Percentiles rank a stretch among this genome's conserved stretches.
phyloP scores from a whole-genome alignment of 2,797 vertebrate species.

The Chlorospingus flavigularis region DNA sequence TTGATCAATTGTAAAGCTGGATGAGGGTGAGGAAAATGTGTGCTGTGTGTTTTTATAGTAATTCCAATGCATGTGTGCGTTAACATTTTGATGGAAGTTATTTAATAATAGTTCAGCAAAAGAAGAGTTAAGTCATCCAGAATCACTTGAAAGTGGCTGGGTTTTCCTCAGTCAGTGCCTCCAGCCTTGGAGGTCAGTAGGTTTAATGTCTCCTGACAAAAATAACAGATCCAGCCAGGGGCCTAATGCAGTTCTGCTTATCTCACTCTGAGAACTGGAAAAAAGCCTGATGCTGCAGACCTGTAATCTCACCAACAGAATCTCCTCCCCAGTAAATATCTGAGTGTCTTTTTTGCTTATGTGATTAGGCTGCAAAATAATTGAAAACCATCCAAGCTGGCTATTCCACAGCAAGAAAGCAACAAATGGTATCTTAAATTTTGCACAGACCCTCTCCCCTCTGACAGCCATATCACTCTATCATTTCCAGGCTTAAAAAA shows the following conservation, averaged over 20 bases:
- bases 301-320: not conserved
- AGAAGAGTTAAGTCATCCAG: not conserved
- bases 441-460: not conserved
- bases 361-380: not conserved
- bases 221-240: not conserved
- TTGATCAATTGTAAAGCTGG: not conserved
- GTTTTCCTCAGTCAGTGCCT: not conserved
- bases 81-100: not conserved
- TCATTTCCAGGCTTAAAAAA: conserved; percentile 86
- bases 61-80: not conserved
- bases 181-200: not conserved
- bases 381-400: not conserved
- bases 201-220: not conserved
- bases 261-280: not conserved
- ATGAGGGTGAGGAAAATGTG: not conserved
- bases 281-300: not conserved
- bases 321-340: not conserved
- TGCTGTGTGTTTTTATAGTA: not conserved
- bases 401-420: not conserved
- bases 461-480: not conserved
- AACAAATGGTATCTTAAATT: not conserved
- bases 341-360: not conserved
- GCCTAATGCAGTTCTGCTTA: not conserved
- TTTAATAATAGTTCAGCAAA: not conserved
- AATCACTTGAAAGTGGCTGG: not conserved